A percentile compares a stretch with the other conserved stretches of the same genome.
Evolutionary conservation across 2,888 invertebrate genomes (phyloP).

Genomic region (Agriopis leucophaearia): DNA sequence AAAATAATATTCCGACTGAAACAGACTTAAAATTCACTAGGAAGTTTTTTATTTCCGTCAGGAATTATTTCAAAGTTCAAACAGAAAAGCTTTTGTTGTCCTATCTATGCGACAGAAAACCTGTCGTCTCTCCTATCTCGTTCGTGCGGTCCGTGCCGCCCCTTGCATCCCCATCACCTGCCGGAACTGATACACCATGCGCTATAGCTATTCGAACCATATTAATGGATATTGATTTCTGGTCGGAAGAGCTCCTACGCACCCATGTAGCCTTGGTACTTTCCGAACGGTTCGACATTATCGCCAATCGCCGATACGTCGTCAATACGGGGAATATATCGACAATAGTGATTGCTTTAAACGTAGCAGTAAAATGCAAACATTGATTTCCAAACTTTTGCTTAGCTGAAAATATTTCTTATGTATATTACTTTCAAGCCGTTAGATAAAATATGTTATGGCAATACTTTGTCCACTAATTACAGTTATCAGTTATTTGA

Average conservation of each 20-base stretch:
- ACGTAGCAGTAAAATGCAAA: background rate
- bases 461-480: too few species aligned
- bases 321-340: slow-evolving; percentile 64
- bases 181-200: slow-evolving; percentile 71
- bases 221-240: slow-evolving; percentile 85
- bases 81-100: background rate
- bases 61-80: background rate
- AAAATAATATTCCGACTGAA: background rate
- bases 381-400: background rate
- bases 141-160: slow-evolving; percentile 53
- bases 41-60: background rate
- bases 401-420: too few species aligned
- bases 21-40: background rate
- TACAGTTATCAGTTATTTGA: background rate
- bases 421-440: too few species aligned
- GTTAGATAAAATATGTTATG: too few species aligned
- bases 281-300: slow-evolving; percentile 86
- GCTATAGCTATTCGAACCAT: slow-evolving; percentile 74
- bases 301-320: slow-evolving; percentile 84
- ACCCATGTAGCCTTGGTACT: slow-evolving; percentile 80
- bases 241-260: slow-evolving; percentile 72
- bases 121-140: slow-evolving; percentile 68
- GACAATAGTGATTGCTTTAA: slow-evolving; percentile 41
- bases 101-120: slow-evolving; percentile 42
- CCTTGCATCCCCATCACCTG: slow-evolving; percentile 73